A percentile compares a stretch with the other conserved stretches of the same genome.
These are phyloP conservation scores for Isurus oxyrinchus DNA, from an alignment of 2,113 vertebrate species.

Conservation along the genomic window DNA sequence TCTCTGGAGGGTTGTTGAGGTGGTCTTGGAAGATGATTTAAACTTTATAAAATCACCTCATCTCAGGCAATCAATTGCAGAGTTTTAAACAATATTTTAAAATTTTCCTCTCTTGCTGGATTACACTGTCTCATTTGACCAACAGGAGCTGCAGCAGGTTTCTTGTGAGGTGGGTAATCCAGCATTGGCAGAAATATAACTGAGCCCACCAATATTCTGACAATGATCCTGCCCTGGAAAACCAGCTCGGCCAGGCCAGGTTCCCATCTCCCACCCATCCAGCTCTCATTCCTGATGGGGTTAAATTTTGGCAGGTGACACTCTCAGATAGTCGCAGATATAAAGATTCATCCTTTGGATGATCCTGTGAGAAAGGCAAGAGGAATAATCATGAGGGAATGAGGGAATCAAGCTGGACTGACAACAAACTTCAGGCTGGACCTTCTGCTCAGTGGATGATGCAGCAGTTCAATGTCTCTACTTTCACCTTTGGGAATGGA, in stretches of 20 bases:
- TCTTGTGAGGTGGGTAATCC: neutral
- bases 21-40: no score
- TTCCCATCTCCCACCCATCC: neutral
- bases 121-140: neutral
- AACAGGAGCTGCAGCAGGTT: neutral
- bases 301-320: neutral
- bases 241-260: neutral
- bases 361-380: no score
- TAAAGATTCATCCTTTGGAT: no score
- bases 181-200: neutral
- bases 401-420: neutral
- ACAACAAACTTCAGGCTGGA: no score
- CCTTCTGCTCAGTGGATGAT: neutral
- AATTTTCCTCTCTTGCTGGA: no score
- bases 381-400: neutral
- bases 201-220: neutral
- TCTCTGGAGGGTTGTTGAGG: no score
- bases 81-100: neutral
- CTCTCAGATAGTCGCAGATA: neutral
- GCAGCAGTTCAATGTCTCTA: neutral
- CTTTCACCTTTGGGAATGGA: neutral
- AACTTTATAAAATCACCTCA: no score
- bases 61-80: no score
- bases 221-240: neutral
- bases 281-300: neutral